Evolutionary conservation across 2,888 invertebrate genomes (phyloP).

Genomic region (Deroplatys truncata): DNA sequence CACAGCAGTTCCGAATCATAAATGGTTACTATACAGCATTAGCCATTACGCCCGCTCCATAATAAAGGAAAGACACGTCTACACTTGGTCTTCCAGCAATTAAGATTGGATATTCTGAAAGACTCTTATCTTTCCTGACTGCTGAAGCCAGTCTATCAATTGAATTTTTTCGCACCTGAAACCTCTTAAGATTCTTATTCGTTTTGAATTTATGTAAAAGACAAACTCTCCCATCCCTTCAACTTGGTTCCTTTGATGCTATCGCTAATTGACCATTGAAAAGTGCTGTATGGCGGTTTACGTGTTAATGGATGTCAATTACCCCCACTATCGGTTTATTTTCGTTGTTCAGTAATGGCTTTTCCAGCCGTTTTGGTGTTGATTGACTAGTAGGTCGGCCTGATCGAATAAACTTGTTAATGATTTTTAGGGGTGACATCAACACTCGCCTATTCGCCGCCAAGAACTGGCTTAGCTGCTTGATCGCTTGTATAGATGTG

Average conservation of each 20-base stretch:
- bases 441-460: neutral
- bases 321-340: neutral
- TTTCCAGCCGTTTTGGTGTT: neutral
- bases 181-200: neutral
- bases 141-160: neutral
- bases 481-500: neutral
- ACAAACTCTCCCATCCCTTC: neutral
- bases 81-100: neutral
- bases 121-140: neutral
- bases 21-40: neutral
- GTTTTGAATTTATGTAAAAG: neutral
- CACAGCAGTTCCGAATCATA: neutral
- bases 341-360: neutral
- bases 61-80: neutral
- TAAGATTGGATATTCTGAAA: neutral
- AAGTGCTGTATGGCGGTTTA: neutral
- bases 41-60: neutral
- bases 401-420: constrained; percentile 5
- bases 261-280: neutral
- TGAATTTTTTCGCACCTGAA: neutral
- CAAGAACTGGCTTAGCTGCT: neutral
- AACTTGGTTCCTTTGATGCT: neutral
- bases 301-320: neutral
- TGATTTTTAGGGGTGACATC: neutral
- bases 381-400: neutral